Conservation (phyloP, 1,140 invertebrate genomes). For the Neodiprion fabricii region DNA sequence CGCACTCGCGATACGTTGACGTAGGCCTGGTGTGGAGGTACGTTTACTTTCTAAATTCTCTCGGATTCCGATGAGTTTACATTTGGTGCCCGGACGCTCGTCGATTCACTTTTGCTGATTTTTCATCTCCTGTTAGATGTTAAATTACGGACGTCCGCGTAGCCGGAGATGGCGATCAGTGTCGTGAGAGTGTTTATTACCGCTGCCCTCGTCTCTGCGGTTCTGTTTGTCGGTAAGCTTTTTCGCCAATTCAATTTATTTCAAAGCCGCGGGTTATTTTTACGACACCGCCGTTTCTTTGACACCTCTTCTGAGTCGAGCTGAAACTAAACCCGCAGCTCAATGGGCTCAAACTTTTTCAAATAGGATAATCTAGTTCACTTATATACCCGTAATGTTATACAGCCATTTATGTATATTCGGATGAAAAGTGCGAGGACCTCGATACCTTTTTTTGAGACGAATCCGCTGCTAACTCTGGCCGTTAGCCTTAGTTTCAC, state of each 20-base stretch:
- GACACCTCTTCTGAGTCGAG: slow-evolving; percentile 15
- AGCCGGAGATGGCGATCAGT: slow-evolving; percentile 59
- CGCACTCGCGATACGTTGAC: not conserved
- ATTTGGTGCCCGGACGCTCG: slow-evolving; percentile 42
- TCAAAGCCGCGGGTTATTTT: not conserved
- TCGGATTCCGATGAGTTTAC: slow-evolving; percentile 44
- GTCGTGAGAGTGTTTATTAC: slow-evolving; percentile 42
- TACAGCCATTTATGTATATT: too few relatives aligned
- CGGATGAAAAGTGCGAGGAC: too few relatives aligned
- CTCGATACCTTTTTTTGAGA: too few relatives aligned
- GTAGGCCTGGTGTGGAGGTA: not conserved
- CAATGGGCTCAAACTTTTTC: too few relatives aligned
- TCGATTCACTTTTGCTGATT: slow-evolving; percentile 49
- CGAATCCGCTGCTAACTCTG: too few relatives aligned
- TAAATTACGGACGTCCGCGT: slow-evolving; percentile 53
- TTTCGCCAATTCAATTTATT: not conserved
- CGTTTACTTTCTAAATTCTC: slow-evolving; percentile 55
- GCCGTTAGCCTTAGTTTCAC: too few relatives aligned
- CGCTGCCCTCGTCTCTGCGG: slow-evolving; percentile 13
- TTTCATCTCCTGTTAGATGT: slow-evolving; percentile 52
- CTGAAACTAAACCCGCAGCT: too few relatives aligned
- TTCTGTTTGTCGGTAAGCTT: slow-evolving; percentile 5
- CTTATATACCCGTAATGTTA: too few relatives aligned
- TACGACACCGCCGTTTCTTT: not conserved
- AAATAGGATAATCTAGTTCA: too few relatives aligned